phyloP scores from a whole-genome alignment of 2,888 invertebrate species.

The Coecobrya sp. region DNA sequence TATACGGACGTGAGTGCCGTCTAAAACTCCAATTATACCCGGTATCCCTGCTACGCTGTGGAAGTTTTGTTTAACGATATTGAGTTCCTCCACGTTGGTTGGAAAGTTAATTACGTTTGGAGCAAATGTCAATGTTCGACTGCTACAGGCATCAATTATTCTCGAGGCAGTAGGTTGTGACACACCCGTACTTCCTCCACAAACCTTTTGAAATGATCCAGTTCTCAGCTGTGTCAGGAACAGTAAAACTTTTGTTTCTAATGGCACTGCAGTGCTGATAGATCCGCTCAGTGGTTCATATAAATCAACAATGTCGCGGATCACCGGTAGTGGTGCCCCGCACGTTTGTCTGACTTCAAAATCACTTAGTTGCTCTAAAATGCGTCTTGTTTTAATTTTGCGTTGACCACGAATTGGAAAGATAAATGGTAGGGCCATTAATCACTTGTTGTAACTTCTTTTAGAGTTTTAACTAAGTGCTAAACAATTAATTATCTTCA shows the following conservation, averaged over 20 bases:
- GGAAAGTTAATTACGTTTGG: slow-evolving; percentile 40
- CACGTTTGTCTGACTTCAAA: slow-evolving; percentile 59
- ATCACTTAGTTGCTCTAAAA: slow-evolving; percentile 54
- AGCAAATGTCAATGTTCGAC: slow-evolving; percentile 30
- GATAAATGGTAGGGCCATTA: slow-evolving; percentile 73
- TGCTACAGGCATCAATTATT: slow-evolving; percentile 55
- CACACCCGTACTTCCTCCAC: not conserved
- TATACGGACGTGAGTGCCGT: slow-evolving; percentile 69
- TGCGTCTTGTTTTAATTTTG: slow-evolving; percentile 56
- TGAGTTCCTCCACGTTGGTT: not conserved
- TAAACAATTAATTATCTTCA: no score
- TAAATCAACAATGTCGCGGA: slow-evolving; percentile 35
- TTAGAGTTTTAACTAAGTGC: no score
- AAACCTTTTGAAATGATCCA: slow-evolving; percentile 50
- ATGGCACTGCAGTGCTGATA: slow-evolving; percentile 25
- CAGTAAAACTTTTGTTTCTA: slow-evolving; percentile 63
- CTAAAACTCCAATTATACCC: slow-evolving; percentile 56
- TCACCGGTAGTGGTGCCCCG: slow-evolving; percentile 30
- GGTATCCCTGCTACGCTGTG: not conserved
- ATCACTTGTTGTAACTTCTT: no score
- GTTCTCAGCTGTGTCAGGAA: slow-evolving; percentile 34
- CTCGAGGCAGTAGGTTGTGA: slow-evolving; percentile 66
- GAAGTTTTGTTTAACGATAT: slow-evolving; percentile 51
- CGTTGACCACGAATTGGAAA: not conserved
- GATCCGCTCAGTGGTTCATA: slow-evolving; percentile 39